phyloP scores from a whole-genome alignment of 1,140 invertebrate species.

The Nephila pilipes region DNA sequence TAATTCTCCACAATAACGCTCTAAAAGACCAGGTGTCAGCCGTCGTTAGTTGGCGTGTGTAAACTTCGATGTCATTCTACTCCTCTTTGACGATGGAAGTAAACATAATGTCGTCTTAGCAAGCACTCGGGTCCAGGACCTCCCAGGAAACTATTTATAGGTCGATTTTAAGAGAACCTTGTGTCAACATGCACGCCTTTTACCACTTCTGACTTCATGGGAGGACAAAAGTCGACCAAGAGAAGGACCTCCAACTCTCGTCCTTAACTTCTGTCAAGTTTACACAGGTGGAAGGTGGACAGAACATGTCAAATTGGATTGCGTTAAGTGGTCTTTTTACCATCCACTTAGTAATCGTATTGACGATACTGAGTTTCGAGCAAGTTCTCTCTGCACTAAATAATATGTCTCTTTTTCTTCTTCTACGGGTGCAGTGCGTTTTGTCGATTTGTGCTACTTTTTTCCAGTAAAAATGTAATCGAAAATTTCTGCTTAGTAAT shows the following conservation, averaged over 20 bases:
- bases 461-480: no score
- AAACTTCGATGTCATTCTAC: conserved; percentile 66
- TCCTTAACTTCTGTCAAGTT: conserved; percentile 49
- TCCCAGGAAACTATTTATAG: conserved; percentile 74
- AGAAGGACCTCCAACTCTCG: not conserved
- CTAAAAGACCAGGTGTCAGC: conserved; percentile 64
- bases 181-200: conserved; percentile 74
- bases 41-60: conserved; percentile 12
- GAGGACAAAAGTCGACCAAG: conserved; percentile 45
- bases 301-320: conserved; percentile 17
- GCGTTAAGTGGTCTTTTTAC: conserved; percentile 15
- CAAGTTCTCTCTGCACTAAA: not conserved
- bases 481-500: no score
- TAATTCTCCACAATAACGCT: not conserved
- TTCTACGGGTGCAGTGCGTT: no score
- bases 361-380: not conserved
- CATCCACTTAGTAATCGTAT: not conserved
- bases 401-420: not conserved
- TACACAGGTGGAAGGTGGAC: conserved; percentile 64
- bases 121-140: conserved; percentile 44
- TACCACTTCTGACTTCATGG: conserved; percentile 52
- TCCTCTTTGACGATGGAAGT: conserved; percentile 54
- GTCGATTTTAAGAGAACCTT: conserved; percentile 21
- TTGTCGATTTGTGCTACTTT: no score
- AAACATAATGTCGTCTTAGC: conserved; percentile 66